phyloP scores from a whole-genome alignment of 2,113 vertebrate genomes.

The Psephotus haematonotus region DNA sequence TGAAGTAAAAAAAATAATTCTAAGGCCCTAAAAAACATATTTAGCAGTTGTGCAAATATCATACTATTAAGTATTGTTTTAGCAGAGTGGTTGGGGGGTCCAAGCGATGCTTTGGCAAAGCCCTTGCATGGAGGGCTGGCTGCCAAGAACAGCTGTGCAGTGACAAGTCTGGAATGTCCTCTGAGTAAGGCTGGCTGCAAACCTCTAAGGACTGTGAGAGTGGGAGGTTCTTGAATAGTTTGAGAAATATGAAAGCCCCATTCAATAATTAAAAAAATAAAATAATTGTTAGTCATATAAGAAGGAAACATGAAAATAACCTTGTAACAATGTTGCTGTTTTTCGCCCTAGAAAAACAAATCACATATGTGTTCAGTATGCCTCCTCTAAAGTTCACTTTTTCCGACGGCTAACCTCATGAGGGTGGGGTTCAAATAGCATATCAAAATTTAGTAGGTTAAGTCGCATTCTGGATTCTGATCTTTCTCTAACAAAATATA shows the following conservation, averaged over 20 bases:
- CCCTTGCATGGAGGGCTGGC: background rate
- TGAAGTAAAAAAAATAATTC: background rate
- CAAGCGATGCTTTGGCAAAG: background rate
- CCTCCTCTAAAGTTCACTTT: conserved; percentile 46
- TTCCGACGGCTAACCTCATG: background rate
- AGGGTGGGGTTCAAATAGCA: background rate
- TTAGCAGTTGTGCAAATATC: background rate
- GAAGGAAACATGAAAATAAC: conserved; percentile 63
- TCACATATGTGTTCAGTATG: conserved; percentile 21
- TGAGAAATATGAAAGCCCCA: conserved; percentile 51
- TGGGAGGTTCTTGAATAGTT: conserved; percentile 30
- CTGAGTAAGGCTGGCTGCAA: conserved; percentile 49
- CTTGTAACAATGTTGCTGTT: conserved; percentile 55
- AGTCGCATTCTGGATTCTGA: background rate
- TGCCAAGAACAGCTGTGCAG: conserved; percentile 52
- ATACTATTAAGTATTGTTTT: background rate
- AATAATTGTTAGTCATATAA: conserved; percentile 63
- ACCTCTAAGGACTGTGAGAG: background rate
- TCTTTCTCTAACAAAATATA: background rate
- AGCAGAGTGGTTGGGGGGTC: background rate
- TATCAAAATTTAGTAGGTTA: background rate
- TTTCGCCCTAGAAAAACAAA: conserved; percentile 63
- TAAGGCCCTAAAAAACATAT: background rate
- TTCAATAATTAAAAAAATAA: conserved; percentile 46
- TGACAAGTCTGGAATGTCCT: conserved; percentile 52